Evolutionary conservation across 2,113 vertebrate species (phyloP).

Genomic region (Vulpes vulpes): DNA sequence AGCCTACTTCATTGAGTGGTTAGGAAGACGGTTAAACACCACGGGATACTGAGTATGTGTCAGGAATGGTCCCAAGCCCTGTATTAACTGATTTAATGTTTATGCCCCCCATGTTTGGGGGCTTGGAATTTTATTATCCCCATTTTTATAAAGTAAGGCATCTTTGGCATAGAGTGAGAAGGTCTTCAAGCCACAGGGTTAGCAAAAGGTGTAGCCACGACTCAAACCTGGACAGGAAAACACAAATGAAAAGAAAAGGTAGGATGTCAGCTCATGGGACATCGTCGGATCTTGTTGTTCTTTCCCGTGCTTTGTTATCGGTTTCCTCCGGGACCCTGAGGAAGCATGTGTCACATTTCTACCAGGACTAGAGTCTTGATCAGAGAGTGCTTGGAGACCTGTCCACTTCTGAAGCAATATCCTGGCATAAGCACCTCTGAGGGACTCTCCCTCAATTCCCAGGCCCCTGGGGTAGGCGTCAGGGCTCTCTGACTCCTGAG

Average conservation of each 20-base stretch:
- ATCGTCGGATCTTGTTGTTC: background rate
- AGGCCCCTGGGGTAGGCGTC: background rate
- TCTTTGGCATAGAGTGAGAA: background rate
- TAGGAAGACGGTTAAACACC: background rate
- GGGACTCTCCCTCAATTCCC: background rate
- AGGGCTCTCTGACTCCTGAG: background rate
- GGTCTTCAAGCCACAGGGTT: background rate
- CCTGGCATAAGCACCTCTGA: background rate
- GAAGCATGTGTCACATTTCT: background rate
- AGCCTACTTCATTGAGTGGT: background rate
- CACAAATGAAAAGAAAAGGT: background rate
- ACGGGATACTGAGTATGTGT: background rate
- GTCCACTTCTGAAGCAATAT: background rate
- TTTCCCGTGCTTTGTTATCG: background rate
- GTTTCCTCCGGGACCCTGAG: background rate
- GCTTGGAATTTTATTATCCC: background rate
- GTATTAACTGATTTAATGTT: background rate
- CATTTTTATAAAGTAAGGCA: background rate
- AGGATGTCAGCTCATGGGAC: background rate
- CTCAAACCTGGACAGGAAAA: background rate
- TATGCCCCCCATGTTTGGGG: background rate
- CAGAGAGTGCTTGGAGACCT: background rate
- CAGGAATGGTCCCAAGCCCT: background rate
- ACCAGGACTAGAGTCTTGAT: background rate
- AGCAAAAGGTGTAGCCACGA: background rate